phyloP scores from a whole-genome alignment of 2,888 invertebrate genomes.

The Clitarchus hookeri region DNA sequence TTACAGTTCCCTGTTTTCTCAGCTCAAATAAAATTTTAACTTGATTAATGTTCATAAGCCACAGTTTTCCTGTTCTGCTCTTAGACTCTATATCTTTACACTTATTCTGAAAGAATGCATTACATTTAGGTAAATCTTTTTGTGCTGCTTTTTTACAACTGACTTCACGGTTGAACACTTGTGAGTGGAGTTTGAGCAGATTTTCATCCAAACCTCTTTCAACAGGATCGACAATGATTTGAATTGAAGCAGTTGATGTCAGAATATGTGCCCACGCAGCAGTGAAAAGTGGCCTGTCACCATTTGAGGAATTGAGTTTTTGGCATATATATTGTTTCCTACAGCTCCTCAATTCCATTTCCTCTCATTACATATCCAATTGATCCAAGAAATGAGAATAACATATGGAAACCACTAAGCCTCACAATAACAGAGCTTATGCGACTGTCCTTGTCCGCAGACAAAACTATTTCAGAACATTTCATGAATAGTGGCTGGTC shows the following conservation, averaged over 20 bases:
- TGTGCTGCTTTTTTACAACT: too few relatives aligned
- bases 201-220: too few relatives aligned
- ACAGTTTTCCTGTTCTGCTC: too few relatives aligned
- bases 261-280: neutral
- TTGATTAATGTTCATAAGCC: too few relatives aligned
- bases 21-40: neutral
- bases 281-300: neutral
- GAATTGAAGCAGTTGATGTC: neutral
- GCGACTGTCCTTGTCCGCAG: neutral
- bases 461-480: neutral
- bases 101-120: too few relatives aligned
- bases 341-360: neutral
- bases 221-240: slow-evolving; percentile 3
- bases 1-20: slow-evolving; percentile 8
- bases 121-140: too few relatives aligned
- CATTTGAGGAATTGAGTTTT: slow-evolving; percentile 6
- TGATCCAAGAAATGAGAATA: slow-evolving; percentile 11
- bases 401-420: neutral
- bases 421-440: slow-evolving; percentile 11
- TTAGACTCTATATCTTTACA: too few relatives aligned
- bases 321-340: neutral
- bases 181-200: too few relatives aligned
- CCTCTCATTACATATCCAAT: neutral
- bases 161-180: too few relatives aligned
- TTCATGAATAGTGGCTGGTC: too few relatives aligned